Evolutionary conservation across 1,140 invertebrate species (phyloP).

Genomic region (Aphaenogaster rudis): DNA sequence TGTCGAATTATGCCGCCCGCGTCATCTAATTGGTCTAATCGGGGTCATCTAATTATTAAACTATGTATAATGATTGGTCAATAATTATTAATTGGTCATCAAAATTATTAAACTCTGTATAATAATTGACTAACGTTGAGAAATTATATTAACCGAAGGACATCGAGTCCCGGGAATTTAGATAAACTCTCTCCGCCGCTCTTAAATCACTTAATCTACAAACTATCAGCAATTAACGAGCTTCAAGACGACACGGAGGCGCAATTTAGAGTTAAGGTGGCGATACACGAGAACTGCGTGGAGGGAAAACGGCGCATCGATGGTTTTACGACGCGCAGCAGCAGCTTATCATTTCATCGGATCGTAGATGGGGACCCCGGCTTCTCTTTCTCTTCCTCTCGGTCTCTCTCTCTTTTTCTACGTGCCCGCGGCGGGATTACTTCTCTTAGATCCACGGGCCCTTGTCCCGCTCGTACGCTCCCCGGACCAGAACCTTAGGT

Average conservation of each 20-base stretch:
- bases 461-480: constrained; percentile 39
- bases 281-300: constrained; percentile 9
- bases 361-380: constrained; percentile 58
- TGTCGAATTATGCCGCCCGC: constrained; percentile 18
- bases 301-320: constrained; percentile 52
- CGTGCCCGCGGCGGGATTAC: constrained; percentile 37
- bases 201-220: constrained; percentile 54
- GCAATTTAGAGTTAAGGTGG: constrained; percentile 58
- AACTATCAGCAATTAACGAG: constrained; percentile 51
- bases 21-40: neutral
- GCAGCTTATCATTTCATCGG: constrained; percentile 61
- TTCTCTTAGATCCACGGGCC: constrained; percentile 53
- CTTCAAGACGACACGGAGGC: constrained; percentile 38
- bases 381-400: constrained; percentile 5
- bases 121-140: constrained; percentile 10
- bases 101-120: neutral
- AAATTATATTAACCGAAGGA: constrained; percentile 24
- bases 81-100: no score
- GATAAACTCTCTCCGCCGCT: neutral
- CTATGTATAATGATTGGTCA: no score
- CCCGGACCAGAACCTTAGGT: constrained; percentile 42
- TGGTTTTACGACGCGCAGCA: constrained; percentile 51
- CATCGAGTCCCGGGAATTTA: neutral
- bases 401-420: neutral
- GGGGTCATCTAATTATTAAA: no score